phyloP scores from a whole-genome alignment of 2,888 invertebrate genomes.

The Caprella mutica region DNA sequence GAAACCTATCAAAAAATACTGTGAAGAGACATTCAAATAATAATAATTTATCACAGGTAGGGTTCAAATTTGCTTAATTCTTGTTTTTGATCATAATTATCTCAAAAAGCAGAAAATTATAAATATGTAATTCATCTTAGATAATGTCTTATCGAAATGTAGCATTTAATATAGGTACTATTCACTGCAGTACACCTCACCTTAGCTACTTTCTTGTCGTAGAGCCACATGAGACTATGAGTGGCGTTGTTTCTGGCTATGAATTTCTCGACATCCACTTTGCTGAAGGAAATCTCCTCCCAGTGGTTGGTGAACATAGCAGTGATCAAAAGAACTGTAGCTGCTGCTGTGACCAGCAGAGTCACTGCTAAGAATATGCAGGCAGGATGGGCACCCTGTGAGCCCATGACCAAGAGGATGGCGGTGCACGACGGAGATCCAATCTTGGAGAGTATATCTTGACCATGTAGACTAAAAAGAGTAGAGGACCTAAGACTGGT shows the following conservation, averaged over 20 bases:
- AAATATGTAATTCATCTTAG: neutral
- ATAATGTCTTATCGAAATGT: neutral
- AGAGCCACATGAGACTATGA: slow-evolving; percentile 49
- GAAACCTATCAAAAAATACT: too few relatives aligned
- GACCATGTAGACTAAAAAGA: too few relatives aligned
- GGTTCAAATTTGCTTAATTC: too few relatives aligned
- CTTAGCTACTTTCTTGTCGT: slow-evolving; percentile 56
- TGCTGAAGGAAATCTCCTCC: slow-evolving; percentile 76
- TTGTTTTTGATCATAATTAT: too few relatives aligned
- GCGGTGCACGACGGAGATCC: neutral
- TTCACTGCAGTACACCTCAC: too few relatives aligned
- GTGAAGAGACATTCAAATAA: too few relatives aligned
- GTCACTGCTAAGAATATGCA: slow-evolving; percentile 48
- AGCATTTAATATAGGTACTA: too few relatives aligned
- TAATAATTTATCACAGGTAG: too few relatives aligned
- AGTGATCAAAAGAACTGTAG: slow-evolving; percentile 41
- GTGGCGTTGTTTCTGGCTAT: slow-evolving; percentile 39
- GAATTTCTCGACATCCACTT: slow-evolving; percentile 48
- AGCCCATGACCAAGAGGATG: slow-evolving; percentile 18
- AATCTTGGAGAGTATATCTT: too few relatives aligned
- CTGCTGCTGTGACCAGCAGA: slow-evolving; percentile 46
- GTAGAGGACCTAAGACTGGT: too few relatives aligned
- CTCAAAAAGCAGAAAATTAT: neutral
- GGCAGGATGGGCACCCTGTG: slow-evolving; percentile 34
- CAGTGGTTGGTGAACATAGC: slow-evolving; percentile 84